Evolutionary conservation across 2,888 invertebrate genomes (phyloP), one percentile per base, ranked within the genome.

Genomic region (Zygothrica quintamaculata): DNA sequence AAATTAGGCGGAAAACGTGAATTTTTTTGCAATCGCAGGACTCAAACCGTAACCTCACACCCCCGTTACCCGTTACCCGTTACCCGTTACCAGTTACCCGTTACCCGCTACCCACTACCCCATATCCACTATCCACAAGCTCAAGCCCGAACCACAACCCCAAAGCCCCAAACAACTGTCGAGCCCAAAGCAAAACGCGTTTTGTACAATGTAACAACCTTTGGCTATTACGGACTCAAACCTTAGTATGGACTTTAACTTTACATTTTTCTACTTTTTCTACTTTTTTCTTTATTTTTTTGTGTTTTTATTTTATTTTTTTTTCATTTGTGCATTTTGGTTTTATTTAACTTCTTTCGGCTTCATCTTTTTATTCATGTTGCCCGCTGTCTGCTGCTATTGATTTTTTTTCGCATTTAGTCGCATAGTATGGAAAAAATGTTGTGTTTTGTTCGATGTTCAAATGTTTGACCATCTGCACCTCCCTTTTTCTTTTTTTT

Each of bases 301-400:
- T 15, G n/a, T 33, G n/a, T 36, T 53, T 46, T 43, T 52, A 47
- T 48, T 47, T 37, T 44, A 9, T n/a, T 43, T 65, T 39, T 58
- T 61, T n/a, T n/a, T n/a, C n/a, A n/a, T n/a, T 57, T 58, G 40
- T 69, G 53, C 71, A 74, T 74, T 84, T 78, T 59, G 52, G 66
- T 85, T 87, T 65, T 66, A 60, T 82, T 85, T 82, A 70, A 65
- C 70, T 87, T 66, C 61, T 57, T 80, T 66, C 59, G 77, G 59
- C 56, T 60, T 66, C 65, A 64, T 84, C 71, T 74, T 75, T 84
- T 80, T 84, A 72, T 80, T 75, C 77, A 64, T 74, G 59, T 84
- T 84, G 71, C 69, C 5, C 53, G 68, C 79, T 84, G 91, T 91
- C 91, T 91, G 91, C 89, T 90, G 88, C 90, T 91, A 91, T 91